These are phyloP conservation scores for Dromaius novaehollandiae DNA, from an alignment of 2,113 vertebrate species.

Conservation along the genomic window DNA sequence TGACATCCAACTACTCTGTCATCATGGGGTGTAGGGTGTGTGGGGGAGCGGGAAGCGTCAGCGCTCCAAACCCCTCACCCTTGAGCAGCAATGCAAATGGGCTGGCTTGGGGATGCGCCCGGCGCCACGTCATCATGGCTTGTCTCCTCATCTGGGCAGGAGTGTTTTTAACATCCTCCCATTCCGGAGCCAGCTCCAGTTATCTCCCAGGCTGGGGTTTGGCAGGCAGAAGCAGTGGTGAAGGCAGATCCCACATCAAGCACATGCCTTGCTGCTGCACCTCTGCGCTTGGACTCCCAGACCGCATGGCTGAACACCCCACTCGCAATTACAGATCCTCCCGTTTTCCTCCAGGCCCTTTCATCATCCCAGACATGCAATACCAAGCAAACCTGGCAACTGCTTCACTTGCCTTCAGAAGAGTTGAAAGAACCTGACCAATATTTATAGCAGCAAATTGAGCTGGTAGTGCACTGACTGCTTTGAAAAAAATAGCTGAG, in stretches of 20 bases:
- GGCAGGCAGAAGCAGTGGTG: neutral
- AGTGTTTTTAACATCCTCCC: neutral
- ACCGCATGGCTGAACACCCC: neutral
- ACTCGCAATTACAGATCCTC: neutral
- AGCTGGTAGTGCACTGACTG: neutral
- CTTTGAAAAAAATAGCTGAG: constrained; percentile 38
- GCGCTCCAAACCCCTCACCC: rapidly evolving
- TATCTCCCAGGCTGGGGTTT: neutral
- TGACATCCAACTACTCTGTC: neutral
- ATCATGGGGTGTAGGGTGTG: rapidly evolving
- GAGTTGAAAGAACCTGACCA: constrained; percentile 31
- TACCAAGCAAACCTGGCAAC: constrained; percentile 9
- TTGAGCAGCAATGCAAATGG: neutral
- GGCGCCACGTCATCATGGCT: rapidly evolving
- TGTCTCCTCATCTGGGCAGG: neutral
- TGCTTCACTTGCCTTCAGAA: constrained; percentile 7
- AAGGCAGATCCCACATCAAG: constrained; percentile 32
- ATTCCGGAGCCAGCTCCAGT: neutral
- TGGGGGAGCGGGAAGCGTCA: neutral
- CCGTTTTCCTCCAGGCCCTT: neutral
- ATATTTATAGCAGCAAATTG: constrained; percentile 31
- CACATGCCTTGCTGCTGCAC: neutral
- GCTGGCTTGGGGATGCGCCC: neutral
- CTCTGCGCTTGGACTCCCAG: neutral
- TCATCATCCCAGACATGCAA: neutral